Evolutionary conservation across 1,140 invertebrate genomes (phyloP).

Genomic region (Danaus plexippus): DNA sequence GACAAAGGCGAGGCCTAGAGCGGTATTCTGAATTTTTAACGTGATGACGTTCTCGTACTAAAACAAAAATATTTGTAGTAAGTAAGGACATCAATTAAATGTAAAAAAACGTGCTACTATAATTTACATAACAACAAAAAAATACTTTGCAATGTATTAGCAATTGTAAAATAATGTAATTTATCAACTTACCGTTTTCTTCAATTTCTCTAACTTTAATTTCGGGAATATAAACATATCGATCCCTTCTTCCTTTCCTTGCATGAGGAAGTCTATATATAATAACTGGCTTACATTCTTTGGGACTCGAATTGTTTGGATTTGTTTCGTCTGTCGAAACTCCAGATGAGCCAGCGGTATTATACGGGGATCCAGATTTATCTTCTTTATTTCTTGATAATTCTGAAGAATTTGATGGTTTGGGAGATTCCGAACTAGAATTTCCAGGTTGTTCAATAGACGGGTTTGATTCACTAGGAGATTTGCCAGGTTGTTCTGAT

Average conservation of each 20-base stretch:
- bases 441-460: too few species aligned
- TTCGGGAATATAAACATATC: conserved; percentile 9
- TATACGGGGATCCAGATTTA: too few species aligned
- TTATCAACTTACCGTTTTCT: conserved; percentile 8
- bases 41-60: too few species aligned
- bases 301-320: not conserved
- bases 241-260: not conserved
- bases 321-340: too few species aligned
- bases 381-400: too few species aligned
- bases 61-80: too few species aligned
- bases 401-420: too few species aligned
- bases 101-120: not conserved
- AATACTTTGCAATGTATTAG: too few species aligned
- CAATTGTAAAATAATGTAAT: not conserved
- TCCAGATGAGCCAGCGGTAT: too few species aligned
- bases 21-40: not conserved
- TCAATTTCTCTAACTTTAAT: conserved; percentile 2
- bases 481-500: not conserved
- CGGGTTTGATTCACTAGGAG: not conserved
- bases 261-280: conserved; percentile 2
- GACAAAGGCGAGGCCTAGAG: conserved; percentile 3
- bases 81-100: too few species aligned
- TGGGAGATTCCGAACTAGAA: too few species aligned
- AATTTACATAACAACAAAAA: not conserved
- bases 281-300: conserved; percentile 13